phyloP scores from a whole-genome alignment of 1,140 invertebrate genomes.

The Teleogryllus occipitalis region DNA sequence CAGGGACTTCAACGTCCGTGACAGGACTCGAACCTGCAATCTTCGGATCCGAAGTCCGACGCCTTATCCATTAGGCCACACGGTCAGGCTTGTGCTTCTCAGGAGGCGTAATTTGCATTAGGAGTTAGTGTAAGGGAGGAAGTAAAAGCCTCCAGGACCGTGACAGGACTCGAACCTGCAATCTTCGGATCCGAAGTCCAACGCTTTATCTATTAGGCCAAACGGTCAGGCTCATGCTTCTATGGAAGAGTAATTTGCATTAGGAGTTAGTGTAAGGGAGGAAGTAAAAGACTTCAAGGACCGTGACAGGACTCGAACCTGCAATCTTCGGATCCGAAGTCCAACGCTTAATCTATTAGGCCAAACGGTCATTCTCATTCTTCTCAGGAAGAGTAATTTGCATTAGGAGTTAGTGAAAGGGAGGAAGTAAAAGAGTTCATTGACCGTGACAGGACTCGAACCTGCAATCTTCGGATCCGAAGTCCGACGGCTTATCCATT shows the following conservation, averaged over 20 bases:
- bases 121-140: too few species aligned
- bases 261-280: too few species aligned
- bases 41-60: slow-evolving; percentile 25
- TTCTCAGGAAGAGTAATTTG: too few species aligned
- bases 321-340: slow-evolving; percentile 16
- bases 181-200: slow-evolving; percentile 19
- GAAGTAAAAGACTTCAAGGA: too few species aligned
- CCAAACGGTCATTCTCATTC: slow-evolving; percentile 14
- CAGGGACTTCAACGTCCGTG: too few species aligned
- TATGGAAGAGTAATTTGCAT: too few species aligned
- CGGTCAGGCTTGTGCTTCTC: too few species aligned
- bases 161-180: slow-evolving; percentile 19
- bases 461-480: slow-evolving; percentile 70
- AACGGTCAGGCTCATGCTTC: too few species aligned
- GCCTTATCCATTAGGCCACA: slow-evolving; percentile 25
- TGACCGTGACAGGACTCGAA: slow-evolving; percentile 66
- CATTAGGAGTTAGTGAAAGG: too few species aligned
- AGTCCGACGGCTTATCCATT: slow-evolving; percentile 70
- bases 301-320: slow-evolving; percentile 16
- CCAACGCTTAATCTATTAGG: slow-evolving; percentile 12
- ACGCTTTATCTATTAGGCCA: slow-evolving; percentile 19
- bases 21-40: slow-evolving; percentile 25
- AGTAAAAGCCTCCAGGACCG: too few species aligned
- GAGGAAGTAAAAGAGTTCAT: too few species aligned
- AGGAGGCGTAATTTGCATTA: too few species aligned